Base-by-base conservation (phyloP, 92 coral and sea anemone species). In the Chrysogorgia sp. region DNA sequence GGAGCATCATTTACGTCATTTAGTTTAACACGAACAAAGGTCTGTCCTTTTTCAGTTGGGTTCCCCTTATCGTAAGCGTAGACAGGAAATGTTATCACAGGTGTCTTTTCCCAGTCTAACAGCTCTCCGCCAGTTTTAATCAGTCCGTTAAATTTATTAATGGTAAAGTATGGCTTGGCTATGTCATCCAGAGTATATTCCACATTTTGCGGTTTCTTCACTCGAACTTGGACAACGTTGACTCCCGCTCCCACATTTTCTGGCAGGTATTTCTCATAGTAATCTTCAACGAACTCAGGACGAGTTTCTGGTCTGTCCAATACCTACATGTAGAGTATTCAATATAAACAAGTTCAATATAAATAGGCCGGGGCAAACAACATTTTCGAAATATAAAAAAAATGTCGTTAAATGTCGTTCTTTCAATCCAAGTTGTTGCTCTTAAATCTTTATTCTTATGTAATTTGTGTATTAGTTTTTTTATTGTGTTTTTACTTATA, bases 161-260 rank as follows among this genome's bases (percentile, higher is more conserved):
- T 94, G 43, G 7, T 29, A 62, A 94, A 91, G 37, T 81, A 78
- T 17, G 71, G 85, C 25, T 65, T 84, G 0, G 98, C 94, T 50
- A 65, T 58, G 56, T 87, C 82, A 8, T 64, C 88, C 15, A 94
- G 86, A 23, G 74, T 1, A 55, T 1, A 72, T 14, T 9, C 26
- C 10, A 40, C 21, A 22, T 72, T 59, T 34, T 53, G 33, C 3
- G 64, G 64, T 52, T 35, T 55, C 59, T 33, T 53, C 2, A 72
- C 79, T 23, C 55, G 6, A 0, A 72, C 79, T 53, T 72, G 29
- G 21, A 72, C 79, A 21, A 72, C 79, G 5, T 37, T 35, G 9
- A 72, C 50, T 23, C 79, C 79, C 2, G 79, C 33, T 9, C 79
- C 79, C 0, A 59, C 79, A 56, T 72, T 72, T 34, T 72, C 79